Percentiles rank a stretch among this genome's conserved stretches.
phyloP scores from a whole-genome alignment of 1,140 invertebrate species.

The Drosophila funebris region DNA sequence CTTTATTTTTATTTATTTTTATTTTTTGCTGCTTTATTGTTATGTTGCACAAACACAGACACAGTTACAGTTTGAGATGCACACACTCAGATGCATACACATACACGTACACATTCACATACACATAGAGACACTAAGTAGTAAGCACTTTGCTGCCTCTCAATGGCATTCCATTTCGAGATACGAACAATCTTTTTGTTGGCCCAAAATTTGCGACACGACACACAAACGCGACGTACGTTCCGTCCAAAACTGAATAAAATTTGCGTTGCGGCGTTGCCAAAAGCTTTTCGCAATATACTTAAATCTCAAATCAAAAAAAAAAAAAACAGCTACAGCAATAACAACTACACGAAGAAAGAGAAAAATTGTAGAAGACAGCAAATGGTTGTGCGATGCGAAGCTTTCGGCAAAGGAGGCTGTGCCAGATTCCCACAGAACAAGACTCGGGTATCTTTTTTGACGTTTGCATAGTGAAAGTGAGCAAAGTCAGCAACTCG shows the following conservation, averaged over 20 bases:
- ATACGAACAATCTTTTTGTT: conserved; percentile 10
- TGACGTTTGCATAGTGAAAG: conserved; percentile 45
- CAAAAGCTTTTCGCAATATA: conserved; percentile 40
- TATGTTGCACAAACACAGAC: conserved; percentile 31
- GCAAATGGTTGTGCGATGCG: not conserved
- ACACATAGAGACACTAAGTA: not conserved
- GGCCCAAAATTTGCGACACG: conserved; percentile 13
- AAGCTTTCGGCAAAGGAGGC: conserved; percentile 30
- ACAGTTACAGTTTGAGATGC: not conserved
- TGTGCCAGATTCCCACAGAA: conserved; percentile 30
- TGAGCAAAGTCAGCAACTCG: not conserved
- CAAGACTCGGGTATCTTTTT: conserved; percentile 8
- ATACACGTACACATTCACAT: not conserved
- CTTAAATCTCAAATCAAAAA: not conserved
- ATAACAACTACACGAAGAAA: not conserved
- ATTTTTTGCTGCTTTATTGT: conserved; percentile 20
- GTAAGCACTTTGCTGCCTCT: conserved; percentile 13
- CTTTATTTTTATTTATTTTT: not conserved
- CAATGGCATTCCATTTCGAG: conserved; percentile 27
- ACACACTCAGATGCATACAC: not conserved
- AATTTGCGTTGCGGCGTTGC: conserved; percentile 45
- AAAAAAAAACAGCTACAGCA: not conserved
- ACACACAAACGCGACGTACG: conserved; percentile 47
- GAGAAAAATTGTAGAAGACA: not conserved
- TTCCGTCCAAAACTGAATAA: conserved; percentile 50